Percentiles rank a stretch among this genome's conserved stretches.
Conservation (phyloP, 2,888 invertebrate genomes). For the Stenchaetothrips biformis region DNA sequence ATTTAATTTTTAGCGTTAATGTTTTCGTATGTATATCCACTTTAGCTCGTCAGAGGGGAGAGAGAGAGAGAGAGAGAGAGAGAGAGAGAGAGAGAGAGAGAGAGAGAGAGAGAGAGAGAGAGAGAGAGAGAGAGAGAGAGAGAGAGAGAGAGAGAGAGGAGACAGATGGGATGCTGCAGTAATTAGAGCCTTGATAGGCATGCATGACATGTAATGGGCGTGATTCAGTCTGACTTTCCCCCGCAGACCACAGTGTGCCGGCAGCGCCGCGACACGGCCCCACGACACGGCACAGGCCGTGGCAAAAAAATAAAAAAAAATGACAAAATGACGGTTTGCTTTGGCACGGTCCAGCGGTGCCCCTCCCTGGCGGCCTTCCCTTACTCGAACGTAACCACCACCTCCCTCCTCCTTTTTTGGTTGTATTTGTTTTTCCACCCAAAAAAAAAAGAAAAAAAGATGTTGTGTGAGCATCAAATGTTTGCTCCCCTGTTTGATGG, state of each 20-base stretch:
- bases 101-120: neutral
- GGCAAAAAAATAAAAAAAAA: neutral
- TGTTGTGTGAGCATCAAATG: neutral
- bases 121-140: neutral
- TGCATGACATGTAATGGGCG: conserved; percentile 22
- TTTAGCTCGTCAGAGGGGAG: neutral
- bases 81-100: neutral
- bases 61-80: neutral
- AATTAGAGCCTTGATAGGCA: conserved; percentile 21
- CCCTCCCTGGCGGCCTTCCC: too few species aligned
- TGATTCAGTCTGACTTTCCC: conserved; percentile 18
- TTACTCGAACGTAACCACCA: too few species aligned
- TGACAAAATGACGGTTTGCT: conserved; percentile 14
- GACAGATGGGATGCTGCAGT: neutral
- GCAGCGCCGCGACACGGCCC: neutral
- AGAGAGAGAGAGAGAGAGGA: neutral
- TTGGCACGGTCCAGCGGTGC: neutral
- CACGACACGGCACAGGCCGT: neutral
- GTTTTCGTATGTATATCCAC: too few species aligned
- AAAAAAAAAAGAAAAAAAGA: too few species aligned
- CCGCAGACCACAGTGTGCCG: neutral
- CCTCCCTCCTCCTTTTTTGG: too few species aligned
- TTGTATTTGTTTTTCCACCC: too few species aligned
- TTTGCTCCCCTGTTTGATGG: neutral
- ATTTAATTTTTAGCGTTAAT: too few species aligned